Base-by-base conservation (phyloP, 2,888 invertebrate genomes). In the Synergus japonicus region DNA sequence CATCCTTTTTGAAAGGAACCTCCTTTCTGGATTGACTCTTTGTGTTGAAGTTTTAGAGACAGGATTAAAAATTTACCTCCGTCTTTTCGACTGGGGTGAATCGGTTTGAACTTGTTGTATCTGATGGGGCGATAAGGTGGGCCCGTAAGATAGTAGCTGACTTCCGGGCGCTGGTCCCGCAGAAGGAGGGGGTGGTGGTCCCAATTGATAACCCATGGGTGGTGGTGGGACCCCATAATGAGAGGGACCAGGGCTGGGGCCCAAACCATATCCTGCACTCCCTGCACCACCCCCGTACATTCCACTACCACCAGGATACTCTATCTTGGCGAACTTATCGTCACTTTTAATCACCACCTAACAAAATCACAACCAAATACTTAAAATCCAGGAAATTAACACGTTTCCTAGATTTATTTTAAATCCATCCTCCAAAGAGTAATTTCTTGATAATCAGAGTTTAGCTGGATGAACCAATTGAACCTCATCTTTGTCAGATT, bases 211-310 rank as follows among this genome's bases (percentile, higher is more conserved):
- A 83, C 88, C 88, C 79, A 86, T 84, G 82, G 88, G 82, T 77
- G 88, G 85, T 64, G 89, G 87, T 80, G 89, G 87, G 79, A 89
- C 85, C 79, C 87, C 89, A 84, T 91, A 91, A 79, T 90, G 90
- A 85, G 90, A 90, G 76, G 90, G 89, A 54, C 90, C 91, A 66
- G 91, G 88, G 67, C 88, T 89, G 69, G 89, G 87, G 76, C 88
- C 90, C 85, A 90, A 84, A 84, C 91, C 91, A 81, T 91, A 91
- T 67, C 90, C 90, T 67, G 90, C 85, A 82, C 89, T 87, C 58
- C 89, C 91, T 86, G 90, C 83, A 82, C 90, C 90, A 82, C 89
- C 90, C 83, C 91, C 91, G 89, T 91, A 91, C 90, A 91, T 91
- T 80, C 88, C 90, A 81, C 86, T 89, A 73, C 86, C 88, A 76